phyloP scores from a whole-genome alignment of 2,888 invertebrate genomes.

The Apamea epomidion region DNA sequence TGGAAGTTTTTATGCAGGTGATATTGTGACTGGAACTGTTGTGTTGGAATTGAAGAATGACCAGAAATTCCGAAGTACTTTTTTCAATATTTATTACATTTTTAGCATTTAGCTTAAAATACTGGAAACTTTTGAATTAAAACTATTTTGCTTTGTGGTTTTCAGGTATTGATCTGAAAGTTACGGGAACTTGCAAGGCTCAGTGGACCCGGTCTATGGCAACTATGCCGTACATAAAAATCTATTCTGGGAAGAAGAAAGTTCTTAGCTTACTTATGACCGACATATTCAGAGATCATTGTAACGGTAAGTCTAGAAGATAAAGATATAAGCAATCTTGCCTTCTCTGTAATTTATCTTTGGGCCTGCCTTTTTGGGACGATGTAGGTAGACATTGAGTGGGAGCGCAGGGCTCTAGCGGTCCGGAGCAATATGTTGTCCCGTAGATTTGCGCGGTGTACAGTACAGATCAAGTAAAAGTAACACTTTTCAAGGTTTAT shows the following conservation, averaged over 20 bases:
- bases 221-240: conserved; percentile 82
- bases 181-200: conserved; percentile 80
- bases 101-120: neutral
- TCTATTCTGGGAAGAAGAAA: conserved; percentile 81
- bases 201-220: conserved; percentile 83
- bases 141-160: conserved; percentile 40
- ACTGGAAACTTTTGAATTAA: neutral
- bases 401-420: too few species aligned
- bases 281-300: conserved; percentile 76
- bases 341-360: neutral
- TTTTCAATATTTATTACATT: neutral
- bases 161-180: conserved; percentile 81
- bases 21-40: conserved; percentile 84
- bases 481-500: too few species aligned
- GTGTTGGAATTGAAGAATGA: conserved; percentile 78
- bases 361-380: too few species aligned
- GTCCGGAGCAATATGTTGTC: too few species aligned
- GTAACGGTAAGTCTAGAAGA: conserved; percentile 63
- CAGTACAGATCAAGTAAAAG: too few species aligned
- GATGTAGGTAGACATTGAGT: too few species aligned
- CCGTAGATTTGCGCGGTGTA: too few species aligned
- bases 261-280: conserved; percentile 74
- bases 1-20: conserved; percentile 82
- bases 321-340: neutral
- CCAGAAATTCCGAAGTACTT: conserved; percentile 79